phyloP scores from a whole-genome alignment of 2,113 vertebrate species.

The Pedetes capensis region DNA sequence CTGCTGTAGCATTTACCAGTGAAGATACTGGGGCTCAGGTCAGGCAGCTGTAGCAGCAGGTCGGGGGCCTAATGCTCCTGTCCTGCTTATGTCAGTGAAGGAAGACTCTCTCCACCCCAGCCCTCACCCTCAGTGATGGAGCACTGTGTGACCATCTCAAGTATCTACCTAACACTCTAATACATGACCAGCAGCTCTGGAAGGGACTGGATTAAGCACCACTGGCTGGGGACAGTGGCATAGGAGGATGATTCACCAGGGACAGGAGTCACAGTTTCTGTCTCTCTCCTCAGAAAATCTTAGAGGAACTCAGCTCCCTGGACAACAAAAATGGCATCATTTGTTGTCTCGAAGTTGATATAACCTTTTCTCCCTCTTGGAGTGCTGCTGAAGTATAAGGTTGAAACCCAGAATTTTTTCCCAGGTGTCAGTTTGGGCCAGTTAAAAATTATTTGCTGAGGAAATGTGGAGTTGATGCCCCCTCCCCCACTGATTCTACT shows the following conservation, averaged over 20 bases:
- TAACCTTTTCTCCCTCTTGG: neutral
- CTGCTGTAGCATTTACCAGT: neutral
- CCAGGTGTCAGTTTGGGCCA: neutral
- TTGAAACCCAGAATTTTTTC: slow-evolving; percentile 19
- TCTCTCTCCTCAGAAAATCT: neutral
- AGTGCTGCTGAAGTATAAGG: neutral
- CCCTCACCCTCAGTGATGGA: neutral
- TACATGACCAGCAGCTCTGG: neutral
- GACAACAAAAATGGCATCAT: neutral
- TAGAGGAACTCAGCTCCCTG: neutral
- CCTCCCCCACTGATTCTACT: neutral
- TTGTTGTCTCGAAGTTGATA: neutral
- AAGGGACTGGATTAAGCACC: neutral
- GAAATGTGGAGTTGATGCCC: neutral
- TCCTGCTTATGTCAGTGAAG: neutral
- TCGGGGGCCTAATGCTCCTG: too few species aligned
- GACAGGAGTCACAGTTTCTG: neutral
- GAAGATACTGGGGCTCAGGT: neutral
- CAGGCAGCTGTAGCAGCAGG: too few species aligned
- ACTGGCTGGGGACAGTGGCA: neutral
- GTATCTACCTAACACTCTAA: neutral
- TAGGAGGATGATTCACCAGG: rapidly evolving
- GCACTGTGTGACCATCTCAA: neutral
- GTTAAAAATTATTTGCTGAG: slow-evolving; percentile 6
- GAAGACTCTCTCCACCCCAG: neutral